A percentile compares a stretch with the other conserved stretches of the same genome.
Evolutionary conservation across 1,140 invertebrate genomes (phyloP).

Genomic region (Harlomillsia oculata): DNA sequence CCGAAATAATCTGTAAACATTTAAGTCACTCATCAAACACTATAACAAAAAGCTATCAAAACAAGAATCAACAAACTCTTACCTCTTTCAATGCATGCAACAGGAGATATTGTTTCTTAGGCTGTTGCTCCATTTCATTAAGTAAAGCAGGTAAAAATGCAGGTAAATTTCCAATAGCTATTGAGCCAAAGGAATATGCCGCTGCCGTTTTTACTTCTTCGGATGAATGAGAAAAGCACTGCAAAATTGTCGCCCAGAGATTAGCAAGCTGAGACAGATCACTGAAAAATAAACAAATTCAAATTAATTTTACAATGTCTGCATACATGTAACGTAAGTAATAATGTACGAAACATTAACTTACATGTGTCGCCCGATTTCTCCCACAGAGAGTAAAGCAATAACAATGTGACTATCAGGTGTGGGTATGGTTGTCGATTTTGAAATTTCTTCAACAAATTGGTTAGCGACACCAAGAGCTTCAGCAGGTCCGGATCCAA

Average conservation of each 20-base stretch:
- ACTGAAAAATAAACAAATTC: slow-evolving; percentile 45
- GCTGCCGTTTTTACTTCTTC: slow-evolving; percentile 94
- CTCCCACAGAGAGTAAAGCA: slow-evolving; percentile 83
- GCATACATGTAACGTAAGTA: not conserved
- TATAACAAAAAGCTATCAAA: not conserved
- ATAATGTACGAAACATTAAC: too few species aligned
- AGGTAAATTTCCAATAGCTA: slow-evolving; percentile 87
- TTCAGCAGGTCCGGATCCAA: slow-evolving; percentile 55
- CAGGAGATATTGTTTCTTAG: slow-evolving; percentile 88
- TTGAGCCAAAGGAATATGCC: slow-evolving; percentile 88
- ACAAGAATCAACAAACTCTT: slow-evolving; percentile 14
- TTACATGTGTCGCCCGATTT: slow-evolving; percentile 89
- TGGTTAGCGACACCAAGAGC: slow-evolving; percentile 71
- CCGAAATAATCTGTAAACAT: too few species aligned
- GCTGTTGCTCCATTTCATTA: slow-evolving; percentile 83
- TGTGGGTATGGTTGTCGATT: slow-evolving; percentile 34
- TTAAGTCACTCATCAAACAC: too few species aligned
- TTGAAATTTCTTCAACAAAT: slow-evolving; percentile 74
- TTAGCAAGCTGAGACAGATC: slow-evolving; percentile 70
- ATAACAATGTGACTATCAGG: slow-evolving; percentile 79
- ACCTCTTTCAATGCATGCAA: slow-evolving; percentile 96
- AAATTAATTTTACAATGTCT: slow-evolving; percentile 1
- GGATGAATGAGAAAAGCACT: slow-evolving; percentile 64
- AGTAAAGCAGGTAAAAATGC: slow-evolving; percentile 91
- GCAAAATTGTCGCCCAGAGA: slow-evolving; percentile 62